A percentile compares a stretch with the other conserved stretches of the same genome.
phyloP scores from a whole-genome alignment of 2,797 vertebrate species.

The Acanthiza pusilla region DNA sequence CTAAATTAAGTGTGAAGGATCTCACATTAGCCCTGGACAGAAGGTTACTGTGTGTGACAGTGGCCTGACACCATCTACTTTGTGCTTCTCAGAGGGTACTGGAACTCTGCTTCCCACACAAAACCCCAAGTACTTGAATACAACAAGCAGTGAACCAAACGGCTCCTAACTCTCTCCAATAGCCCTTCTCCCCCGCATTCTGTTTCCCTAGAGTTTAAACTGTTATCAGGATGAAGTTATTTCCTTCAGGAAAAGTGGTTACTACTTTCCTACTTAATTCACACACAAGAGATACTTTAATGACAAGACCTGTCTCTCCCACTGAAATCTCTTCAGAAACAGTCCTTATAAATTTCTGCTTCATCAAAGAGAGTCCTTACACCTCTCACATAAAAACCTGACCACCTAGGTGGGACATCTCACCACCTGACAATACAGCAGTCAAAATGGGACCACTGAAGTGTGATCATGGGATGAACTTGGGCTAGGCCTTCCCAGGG shows the following conservation, averaged over 20 bases:
- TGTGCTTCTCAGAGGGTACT: not conserved
- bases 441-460: not conserved
- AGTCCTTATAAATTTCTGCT: not conserved
- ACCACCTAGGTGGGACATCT: not conserved
- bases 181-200: not conserved
- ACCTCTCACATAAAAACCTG: not conserved
- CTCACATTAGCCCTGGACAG: not conserved
- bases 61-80: not conserved
- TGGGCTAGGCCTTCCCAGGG: not conserved
- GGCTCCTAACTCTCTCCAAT: not conserved
- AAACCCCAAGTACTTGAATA: not conserved
- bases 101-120: not conserved
- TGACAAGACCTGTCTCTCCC: not conserved
- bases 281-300: not conserved
- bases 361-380: not conserved
- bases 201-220: not conserved
- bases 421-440: not conserved
- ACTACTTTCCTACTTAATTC: not conserved
- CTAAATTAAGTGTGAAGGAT: not conserved
- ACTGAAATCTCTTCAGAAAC: not conserved
- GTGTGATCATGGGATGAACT: not conserved
- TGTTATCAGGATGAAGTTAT: not conserved
- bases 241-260: not conserved
- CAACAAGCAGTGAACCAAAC: not conserved
- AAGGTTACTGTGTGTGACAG: not conserved